These are phyloP conservation scores for Hirtodrosophila histrioides DNA, from an alignment of 2,888 invertebrate species.

Conservation along the genomic window DNA sequence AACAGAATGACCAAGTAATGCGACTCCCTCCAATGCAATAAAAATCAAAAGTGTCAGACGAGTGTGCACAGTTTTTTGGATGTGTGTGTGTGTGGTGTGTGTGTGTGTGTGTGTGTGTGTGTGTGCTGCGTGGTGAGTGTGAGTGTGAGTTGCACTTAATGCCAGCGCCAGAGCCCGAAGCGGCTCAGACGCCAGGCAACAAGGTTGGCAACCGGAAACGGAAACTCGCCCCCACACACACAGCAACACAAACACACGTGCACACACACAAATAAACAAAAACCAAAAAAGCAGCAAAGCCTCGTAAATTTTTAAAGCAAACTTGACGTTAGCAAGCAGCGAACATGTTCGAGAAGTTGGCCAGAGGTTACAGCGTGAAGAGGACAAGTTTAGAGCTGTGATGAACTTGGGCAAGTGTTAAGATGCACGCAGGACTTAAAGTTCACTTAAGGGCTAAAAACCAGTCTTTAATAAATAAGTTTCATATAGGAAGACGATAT, in stretches of 20 bases:
- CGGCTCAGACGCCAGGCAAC: slow-evolving; percentile 22
- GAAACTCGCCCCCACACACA: slow-evolving; percentile 37
- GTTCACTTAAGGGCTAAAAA: background rate
- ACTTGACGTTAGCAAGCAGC: slow-evolving; percentile 29
- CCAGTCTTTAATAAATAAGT: background rate
- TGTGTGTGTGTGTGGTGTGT: slow-evolving; percentile 1
- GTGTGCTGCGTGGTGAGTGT: slow-evolving; percentile 11
- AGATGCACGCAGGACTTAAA: slow-evolving; percentile 1
- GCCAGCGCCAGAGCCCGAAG: slow-evolving; percentile 6
- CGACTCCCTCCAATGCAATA: background rate
- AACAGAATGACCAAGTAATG: slow-evolving; percentile 9
- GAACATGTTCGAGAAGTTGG: slow-evolving; percentile 5
- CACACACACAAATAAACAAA: slow-evolving; percentile 1
- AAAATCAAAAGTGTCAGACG: slow-evolving; percentile 17
- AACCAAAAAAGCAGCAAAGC: slow-evolving; percentile 12
- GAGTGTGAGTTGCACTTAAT: slow-evolving; percentile 29
- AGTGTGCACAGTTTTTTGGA: slow-evolving; percentile 4
- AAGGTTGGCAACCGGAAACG: slow-evolving; percentile 45
- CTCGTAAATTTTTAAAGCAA: slow-evolving; percentile 44
- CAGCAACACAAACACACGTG: slow-evolving; percentile 1
- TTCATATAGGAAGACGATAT: too few species aligned
- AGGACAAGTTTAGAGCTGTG: background rate
- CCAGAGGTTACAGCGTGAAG: background rate
- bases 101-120: slow-evolving; percentile 11
- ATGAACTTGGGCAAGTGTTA: slow-evolving; percentile 10